Conservation (phyloP, 2,888 invertebrate genomes). For the Melanotus villosus region DNA sequence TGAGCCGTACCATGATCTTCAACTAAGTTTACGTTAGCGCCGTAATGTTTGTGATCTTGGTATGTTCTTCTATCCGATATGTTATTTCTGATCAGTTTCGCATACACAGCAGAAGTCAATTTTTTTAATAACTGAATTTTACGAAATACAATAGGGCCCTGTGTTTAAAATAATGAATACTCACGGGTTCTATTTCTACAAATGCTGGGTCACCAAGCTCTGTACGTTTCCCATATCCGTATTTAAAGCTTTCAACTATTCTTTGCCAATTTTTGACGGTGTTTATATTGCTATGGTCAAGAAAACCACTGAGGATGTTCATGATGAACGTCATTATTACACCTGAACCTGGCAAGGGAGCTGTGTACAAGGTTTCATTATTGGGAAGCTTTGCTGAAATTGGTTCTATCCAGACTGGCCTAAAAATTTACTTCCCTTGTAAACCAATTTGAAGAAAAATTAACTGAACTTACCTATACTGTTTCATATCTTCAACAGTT, state of each 20-base stretch:
- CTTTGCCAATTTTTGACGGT: slow-evolving; percentile 79
- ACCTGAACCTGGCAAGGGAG: slow-evolving; percentile 90
- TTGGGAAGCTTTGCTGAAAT: slow-evolving; percentile 72
- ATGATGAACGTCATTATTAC: slow-evolving; percentile 85
- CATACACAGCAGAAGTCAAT: slow-evolving; percentile 76
- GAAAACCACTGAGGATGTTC: slow-evolving; percentile 79
- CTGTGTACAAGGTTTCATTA: slow-evolving; percentile 80
- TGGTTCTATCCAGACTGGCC: slow-evolving; percentile 78
- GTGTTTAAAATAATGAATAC: neutral
- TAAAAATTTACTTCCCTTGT: slow-evolving; percentile 64
- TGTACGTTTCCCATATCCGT: slow-evolving; percentile 89
- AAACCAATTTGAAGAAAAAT: too few relatives aligned
- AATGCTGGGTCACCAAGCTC: slow-evolving; percentile 84
- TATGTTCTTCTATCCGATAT: slow-evolving; percentile 75
- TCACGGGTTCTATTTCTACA: slow-evolving; percentile 59
- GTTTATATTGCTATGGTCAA: slow-evolving; percentile 57
- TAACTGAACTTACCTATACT: slow-evolving; percentile 74
- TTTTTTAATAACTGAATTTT: slow-evolving; percentile 74
- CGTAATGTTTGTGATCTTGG: slow-evolving; percentile 80
- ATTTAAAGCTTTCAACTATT: slow-evolving; percentile 91
- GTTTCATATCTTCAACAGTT: slow-evolving; percentile 81
- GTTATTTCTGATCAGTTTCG: slow-evolving; percentile 68
- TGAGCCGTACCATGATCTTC: slow-evolving; percentile 94
- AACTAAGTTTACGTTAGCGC: slow-evolving; percentile 73
- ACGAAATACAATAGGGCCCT: slow-evolving; percentile 50